A percentile compares a stretch with the other conserved stretches of the same genome.
These are phyloP conservation scores for Dipodomys merriami DNA, from an alignment of 2,113 vertebrate genomes.

Conservation along the genomic window DNA sequence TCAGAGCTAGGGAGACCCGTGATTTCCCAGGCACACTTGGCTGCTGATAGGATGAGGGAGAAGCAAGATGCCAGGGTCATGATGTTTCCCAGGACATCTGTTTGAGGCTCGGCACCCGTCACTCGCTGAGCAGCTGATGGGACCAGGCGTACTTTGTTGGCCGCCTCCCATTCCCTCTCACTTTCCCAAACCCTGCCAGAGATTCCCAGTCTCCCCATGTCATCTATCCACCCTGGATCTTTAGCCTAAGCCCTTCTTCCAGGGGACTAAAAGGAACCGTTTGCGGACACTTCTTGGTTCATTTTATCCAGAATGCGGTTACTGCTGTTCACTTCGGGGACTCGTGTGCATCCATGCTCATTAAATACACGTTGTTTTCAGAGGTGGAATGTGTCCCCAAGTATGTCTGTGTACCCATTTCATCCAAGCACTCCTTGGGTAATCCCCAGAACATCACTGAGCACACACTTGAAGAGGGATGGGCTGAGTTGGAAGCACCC, in stretches of 20 bases:
- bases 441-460: neutral
- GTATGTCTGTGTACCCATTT: neutral
- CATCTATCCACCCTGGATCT: neutral
- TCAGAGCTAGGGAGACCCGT: neutral
- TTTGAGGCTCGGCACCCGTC: rapidly evolving
- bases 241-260: neutral
- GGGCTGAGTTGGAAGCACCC: neutral
- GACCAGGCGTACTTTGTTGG: rapidly evolving
- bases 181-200: neutral
- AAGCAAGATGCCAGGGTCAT: rapidly evolving
- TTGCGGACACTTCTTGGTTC: neutral
- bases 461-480: neutral
- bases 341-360: neutral
- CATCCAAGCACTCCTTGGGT: rapidly evolving
- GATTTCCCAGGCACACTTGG: neutral
- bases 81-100: neutral
- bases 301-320: neutral
- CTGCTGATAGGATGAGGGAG: neutral
- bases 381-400: rapidly evolving
- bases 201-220: neutral
- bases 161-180: neutral
- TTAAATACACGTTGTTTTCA: neutral
- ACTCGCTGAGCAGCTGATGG: neutral
- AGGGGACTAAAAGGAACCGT: neutral
- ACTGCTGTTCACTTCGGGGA: neutral